Base-by-base conservation (phyloP, 2,113 vertebrate species). In the Neotoma lepida region DNA sequence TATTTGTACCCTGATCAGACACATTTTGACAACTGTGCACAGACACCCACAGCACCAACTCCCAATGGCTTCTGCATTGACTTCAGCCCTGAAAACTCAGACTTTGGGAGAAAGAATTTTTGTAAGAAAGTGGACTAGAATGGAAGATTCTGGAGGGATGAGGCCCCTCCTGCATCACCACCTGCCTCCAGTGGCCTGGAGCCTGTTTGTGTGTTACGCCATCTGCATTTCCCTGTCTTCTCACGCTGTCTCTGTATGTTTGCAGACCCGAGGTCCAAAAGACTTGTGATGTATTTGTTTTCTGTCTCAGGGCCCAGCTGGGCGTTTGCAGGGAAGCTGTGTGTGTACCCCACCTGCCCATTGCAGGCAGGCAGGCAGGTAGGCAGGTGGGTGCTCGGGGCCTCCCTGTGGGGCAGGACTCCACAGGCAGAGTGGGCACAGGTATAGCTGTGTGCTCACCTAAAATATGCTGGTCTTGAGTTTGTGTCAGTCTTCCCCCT, bases 31-130 rank as follows among this genome's bases (percentile, higher is more conserved):
- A 96, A 94, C n/a, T 74, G 97, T 63, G 94, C 98, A 41, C 96
- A 98, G 95, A 97, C 94, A 56, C 96, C 96, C 15, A 93, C 98
- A 39, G 97, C 96, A 61, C 97, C 97, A 18, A 97, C 98, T 97
- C 97, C 99, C 89, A 99, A 99, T 68, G 99, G 99, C 89, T 99
- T 99, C 98, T 99, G 99, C 97, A 98, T 99, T 7, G 99, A 99
- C 98, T 99, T 99, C 98, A 99, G 99, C 96, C 99, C 99, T 15
- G 98, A 98, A 20, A 98, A 88, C 9, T 80, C 68, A 73, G 98
- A 94, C 44, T 97, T 97, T 0, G 97, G 97, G 96, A 96, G 94
- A 66, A 98, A 96, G 51, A 95, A 97, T 3, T 96, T 95, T 58
- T 97, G 96, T 88, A 97, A 98, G 97, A 99, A 99, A 98, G 97